Evolutionary conservation across 2,888 invertebrate species (phyloP).

Genomic region (Cryptophagus acutangulus): DNA sequence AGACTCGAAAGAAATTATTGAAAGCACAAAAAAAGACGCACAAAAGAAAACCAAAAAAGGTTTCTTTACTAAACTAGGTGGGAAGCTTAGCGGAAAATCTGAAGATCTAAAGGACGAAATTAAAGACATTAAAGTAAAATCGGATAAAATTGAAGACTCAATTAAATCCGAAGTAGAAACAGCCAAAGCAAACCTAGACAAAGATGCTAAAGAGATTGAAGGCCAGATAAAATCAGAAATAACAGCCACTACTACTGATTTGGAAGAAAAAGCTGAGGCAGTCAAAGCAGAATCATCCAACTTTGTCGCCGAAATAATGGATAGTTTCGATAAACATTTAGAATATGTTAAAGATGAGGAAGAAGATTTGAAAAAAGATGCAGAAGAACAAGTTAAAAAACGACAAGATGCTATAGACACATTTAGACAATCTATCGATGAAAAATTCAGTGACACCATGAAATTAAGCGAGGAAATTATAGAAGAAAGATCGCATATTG

Average conservation of each 20-base stretch:
- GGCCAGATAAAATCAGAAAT: not conserved
- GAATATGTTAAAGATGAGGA: slow-evolving; percentile 24
- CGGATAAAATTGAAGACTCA: slow-evolving; percentile 12
- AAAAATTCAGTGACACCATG: slow-evolving; percentile 27
- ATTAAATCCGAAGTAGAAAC: slow-evolving; percentile 14
- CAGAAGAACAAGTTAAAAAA: slow-evolving; percentile 20
- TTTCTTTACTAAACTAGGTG: slow-evolving; percentile 15
- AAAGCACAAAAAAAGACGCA: slow-evolving; percentile 24
- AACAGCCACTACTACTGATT: not conserved
- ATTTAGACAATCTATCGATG: slow-evolving; percentile 33
- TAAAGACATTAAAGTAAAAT: slow-evolving; percentile 23
- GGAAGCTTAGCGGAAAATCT: slow-evolving; percentile 25
- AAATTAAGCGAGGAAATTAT: slow-evolving; percentile 26
- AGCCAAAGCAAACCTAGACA: slow-evolving; percentile 3
- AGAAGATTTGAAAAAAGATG: not conserved
- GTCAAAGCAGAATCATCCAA: slow-evolving; percentile 10
- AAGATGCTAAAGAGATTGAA: not conserved
- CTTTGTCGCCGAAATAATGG: slow-evolving; percentile 27
- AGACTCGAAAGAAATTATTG: slow-evolving; percentile 24
- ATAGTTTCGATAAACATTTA: slow-evolving; percentile 29
- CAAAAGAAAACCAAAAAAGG: no score
- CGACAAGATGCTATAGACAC: slow-evolving; percentile 21
- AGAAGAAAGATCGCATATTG: slow-evolving; percentile 17
- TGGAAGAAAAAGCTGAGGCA: not conserved
- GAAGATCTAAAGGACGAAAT: slow-evolving; percentile 23